Evolutionary conservation across 2,888 invertebrate species (phyloP).

Genomic region (Drosophila quasianomalipes): DNA sequence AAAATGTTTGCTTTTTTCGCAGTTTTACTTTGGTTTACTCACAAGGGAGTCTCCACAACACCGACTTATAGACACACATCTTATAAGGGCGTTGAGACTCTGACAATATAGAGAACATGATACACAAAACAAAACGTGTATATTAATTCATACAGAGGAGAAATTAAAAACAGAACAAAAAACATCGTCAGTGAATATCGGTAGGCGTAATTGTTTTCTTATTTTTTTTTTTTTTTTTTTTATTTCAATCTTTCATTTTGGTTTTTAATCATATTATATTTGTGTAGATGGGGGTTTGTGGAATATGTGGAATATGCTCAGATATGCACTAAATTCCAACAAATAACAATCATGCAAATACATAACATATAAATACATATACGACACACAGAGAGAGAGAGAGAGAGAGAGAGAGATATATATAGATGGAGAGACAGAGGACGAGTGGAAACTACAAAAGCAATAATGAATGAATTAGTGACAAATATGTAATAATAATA

Average conservation of each 20-base stretch:
- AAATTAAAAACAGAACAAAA: conserved; percentile 66
- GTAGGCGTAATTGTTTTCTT: conserved; percentile 41
- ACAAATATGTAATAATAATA: conserved; percentile 12
- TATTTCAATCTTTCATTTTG: conserved; percentile 13
- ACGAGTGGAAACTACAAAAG: conserved; percentile 26
- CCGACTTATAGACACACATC: conserved; percentile 82
- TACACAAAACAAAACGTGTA: conserved; percentile 75
- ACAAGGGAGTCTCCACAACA: conserved; percentile 84
- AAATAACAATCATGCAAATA: conserved; percentile 31
- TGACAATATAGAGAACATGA: conserved; percentile 74
- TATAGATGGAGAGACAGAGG: not conserved
- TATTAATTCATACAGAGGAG: conserved; percentile 73
- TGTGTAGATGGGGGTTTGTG: conserved; percentile 18
- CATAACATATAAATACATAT: conserved; percentile 7
- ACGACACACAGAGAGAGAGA: not conserved
- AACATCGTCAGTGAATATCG: conserved; percentile 64
- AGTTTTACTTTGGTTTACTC: conserved; percentile 80
- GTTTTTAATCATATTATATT: conserved; percentile 24
- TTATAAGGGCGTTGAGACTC: conserved; percentile 81
- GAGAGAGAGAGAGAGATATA: not conserved
- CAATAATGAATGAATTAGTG: conserved; percentile 32
- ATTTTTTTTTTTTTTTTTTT: conserved; percentile 12
- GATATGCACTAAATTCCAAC: conserved; percentile 15
- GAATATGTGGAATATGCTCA: conserved; percentile 25
- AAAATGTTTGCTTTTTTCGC: conserved; percentile 32